Base-by-base conservation (phyloP, 2,888 invertebrate genomes). In the Limnephilus auricula region DNA sequence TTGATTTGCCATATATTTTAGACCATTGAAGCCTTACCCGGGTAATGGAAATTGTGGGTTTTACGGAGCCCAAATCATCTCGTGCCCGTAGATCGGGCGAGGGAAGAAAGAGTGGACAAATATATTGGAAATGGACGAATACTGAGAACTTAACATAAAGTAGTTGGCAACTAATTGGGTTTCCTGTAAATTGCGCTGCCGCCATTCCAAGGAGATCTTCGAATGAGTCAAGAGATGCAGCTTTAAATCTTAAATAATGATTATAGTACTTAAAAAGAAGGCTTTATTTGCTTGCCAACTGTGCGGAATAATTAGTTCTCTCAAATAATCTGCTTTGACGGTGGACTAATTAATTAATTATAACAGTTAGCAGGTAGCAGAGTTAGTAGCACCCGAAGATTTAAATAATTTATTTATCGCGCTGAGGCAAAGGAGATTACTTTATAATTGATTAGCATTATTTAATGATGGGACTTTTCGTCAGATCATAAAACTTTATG, bases 1-100 rank as follows among this genome's bases (percentile, higher is more conserved):
- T 90, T 90, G 79, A 90, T 90, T 86, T 45, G 91, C 90, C 91
- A 92, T 92, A 90, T 88, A 92, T 92, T 92, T 91, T 87, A 92
- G 89, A 92, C 91, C 82, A 31, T 80, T 88, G 90, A 91, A 92
- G 45, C 85, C 90, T 65, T 90, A 92, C 79, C 34, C 79, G 31
- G 18, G 15, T 86, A 90, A 90, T 86, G 86, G 86, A 90, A 90
- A 80, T 86, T 84, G 34, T 80, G 86, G 82, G 91, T 40, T 30
- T 65, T 65, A 65, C 40, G 85, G 80, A n/a, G n/a, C 40, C 15
- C 25, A 79, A 40, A 79, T 89, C 79, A 89, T 89, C n/a, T 80
- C 79, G 80, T 34, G 37, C 13, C 13, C 79, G 89, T n/a, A 34
- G 89, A 89, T 80, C 79, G 79, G 40, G 89, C 80, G 30, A 40